phyloP scores from a whole-genome alignment of 2,113 vertebrate species.

The Bostrychus sinensis region DNA sequence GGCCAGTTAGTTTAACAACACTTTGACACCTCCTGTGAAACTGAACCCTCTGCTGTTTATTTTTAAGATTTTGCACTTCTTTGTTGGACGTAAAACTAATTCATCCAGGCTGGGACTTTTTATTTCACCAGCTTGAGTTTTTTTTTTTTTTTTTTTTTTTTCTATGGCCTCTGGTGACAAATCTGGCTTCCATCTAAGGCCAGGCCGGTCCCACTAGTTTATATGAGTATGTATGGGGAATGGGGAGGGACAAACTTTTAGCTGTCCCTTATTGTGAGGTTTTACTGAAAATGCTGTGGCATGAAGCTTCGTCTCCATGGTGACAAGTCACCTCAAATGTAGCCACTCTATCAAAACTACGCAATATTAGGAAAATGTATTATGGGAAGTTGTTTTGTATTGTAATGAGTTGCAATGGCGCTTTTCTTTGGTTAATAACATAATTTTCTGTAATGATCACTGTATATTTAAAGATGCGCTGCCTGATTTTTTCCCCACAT shows the following conservation, averaged over 20 bases:
- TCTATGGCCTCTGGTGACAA: conserved; percentile 48
- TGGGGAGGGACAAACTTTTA: conserved; percentile 52
- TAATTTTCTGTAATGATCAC: too few relatives aligned
- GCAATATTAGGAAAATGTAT: too few relatives aligned
- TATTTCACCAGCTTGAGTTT: conserved; percentile 34
- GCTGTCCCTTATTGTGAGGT: conserved; percentile 61
- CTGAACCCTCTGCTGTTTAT: conserved; percentile 66
- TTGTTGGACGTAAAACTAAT: conserved; percentile 47
- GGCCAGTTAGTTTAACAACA: conserved; percentile 74
- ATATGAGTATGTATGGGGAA: conserved; percentile 14
- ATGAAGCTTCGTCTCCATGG: conserved; percentile 78
- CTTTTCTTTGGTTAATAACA: too few relatives aligned
- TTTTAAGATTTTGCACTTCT: conserved; percentile 49
- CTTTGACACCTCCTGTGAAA: conserved; percentile 73
- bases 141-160: conserved; percentile 24
- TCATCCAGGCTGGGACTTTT: conserved; percentile 51
- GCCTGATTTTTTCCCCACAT: too few relatives aligned
- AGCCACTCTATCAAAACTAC: conserved; percentile 43
- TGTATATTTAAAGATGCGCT: too few relatives aligned
- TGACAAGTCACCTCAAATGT: conserved; percentile 72
- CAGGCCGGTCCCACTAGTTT: conserved; percentile 38
- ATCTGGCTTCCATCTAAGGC: conserved; percentile 63
- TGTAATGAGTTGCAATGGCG: too few relatives aligned
- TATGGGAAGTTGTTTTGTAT: too few relatives aligned
- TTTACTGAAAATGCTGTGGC: conserved; percentile 71